Base-by-base conservation (phyloP, 2,797 vertebrate genomes). In the Gadopsis bispinosus region DNA sequence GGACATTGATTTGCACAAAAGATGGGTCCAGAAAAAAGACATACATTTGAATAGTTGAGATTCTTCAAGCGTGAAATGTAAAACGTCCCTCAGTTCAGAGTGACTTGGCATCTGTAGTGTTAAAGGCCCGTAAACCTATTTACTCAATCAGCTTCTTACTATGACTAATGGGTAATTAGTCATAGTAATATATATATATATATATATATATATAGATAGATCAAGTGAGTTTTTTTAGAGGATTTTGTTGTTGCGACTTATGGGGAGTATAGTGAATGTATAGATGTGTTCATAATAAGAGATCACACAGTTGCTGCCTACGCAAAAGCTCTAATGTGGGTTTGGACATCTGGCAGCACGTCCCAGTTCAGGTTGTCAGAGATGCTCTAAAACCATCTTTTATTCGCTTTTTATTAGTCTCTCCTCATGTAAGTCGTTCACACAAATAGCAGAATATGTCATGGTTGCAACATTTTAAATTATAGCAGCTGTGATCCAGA, bases 241-340 rank as follows among this genome's bases (percentile, higher is more conserved):
- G 51, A 58, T 51, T 76, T 76, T 60, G 19, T 41, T 69, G n/a
- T 31, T 56, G 19, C 48, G 19, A 67, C 53, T 54, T 37, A 75
- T 19, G 51, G 19, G 37, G 7, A 2, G 26, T 26, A 26, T n/a
- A 4, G 47, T 54, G 19, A 83, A 75, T 0, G 81, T 85, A 85
- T 81, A 75, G 82, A 82, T 68, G 4, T 29, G 41, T 63, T 87
- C 80, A 83, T 76, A 67, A 83, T 76, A 67, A 66, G 50, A 81
- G 67, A 80, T 88, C 66, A 82, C 72, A 60, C 47, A 50, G 68
- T 85, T 69, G 68, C 31, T 63, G 67, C 71, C 67, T 5, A 75
- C 50, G 1, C 75, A 68, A 61, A 79, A 26, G 53, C 75, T 69
- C 51, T 62, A 47, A 82, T 83, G 19, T 19, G 33, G 61, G 41